Base-by-base conservation (phyloP, 1,140 invertebrate species). In the Pomacea maculata region DNA sequence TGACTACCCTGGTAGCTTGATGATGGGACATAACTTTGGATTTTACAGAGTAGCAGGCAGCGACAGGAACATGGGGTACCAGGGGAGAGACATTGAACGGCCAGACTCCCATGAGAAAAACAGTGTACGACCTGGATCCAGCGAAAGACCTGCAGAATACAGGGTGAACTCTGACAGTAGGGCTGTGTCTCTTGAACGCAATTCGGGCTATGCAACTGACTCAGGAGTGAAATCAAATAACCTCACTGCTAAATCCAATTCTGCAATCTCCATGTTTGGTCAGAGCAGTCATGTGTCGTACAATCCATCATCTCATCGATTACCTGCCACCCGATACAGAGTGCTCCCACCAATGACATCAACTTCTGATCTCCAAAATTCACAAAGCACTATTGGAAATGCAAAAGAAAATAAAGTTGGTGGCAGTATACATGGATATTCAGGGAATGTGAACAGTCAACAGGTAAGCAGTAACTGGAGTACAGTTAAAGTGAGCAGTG, bases 341-440 rank as follows among this genome's bases (percentile, higher is more conserved):
- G 77, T 78, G 19, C 65, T 78, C n/a, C 77, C 77, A 64, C 77
- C 77, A 25, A 34, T 78, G 52, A 52, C 77, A 14, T n/a, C 77
- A 55, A 14, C 57, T 57, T 19, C 57, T 4, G 54, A 17, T 4
- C 64, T 45, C 5, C 15, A 25, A 14, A 14, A 61, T 61, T 61
- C 57, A 1, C 57, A 61, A 61, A 61, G 57, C 57, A 61, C 57
- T 72, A 11, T 70, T n/a, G 70, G 67, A 34, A 64, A 54, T 68
- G 80, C 55, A 79, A 79, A 83, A 75, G 54, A 63, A 78, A 45
- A 78, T 25, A 71, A 78, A 61, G 63, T 57, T 75, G 67, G 45
- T 67, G 29, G 63, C 17, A 19, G 29, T 57, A 55, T 34, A 45
- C 15, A 61, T 61, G 57, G 57, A 17, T 17, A 61, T 61, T 61